Base-by-base conservation (phyloP, 2,113 vertebrate species). In the Chroicocephalus ridibundus region DNA sequence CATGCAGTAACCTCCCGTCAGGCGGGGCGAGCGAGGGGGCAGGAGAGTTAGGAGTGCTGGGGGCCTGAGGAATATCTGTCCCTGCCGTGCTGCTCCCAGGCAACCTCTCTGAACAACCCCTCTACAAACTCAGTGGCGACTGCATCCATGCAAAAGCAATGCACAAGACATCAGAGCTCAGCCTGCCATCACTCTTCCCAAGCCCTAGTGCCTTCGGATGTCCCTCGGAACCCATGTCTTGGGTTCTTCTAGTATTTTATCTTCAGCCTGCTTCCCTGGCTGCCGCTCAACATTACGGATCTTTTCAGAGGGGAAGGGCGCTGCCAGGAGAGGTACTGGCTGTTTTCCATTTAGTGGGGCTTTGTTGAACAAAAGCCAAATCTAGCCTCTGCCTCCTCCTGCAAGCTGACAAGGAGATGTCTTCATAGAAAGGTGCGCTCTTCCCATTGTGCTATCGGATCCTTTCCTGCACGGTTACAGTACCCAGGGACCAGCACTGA, bases 41-140 rank as follows among this genome's bases (percentile, higher is more conserved):
- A 47, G 60, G n/a, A 44, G 64, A 18, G 24, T 7, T 3, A 1
- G 38, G 52, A n/a, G 66, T 10, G 66, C 70, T 52, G 76, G 68
- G 58, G 44, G 65, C 24, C 86, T 26, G n/a, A 14, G n/a, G 68
- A 44, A 11, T 7, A 4, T 6, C 74, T 58, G 49, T 22, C 70
- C 38, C 80, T 78, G 76, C 24, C 12, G 47, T 15, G 38, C 38
- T 40, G 5, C 2, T 27, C 62, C 75, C 71, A 44, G 58, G 70
- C 1, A 29, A 76, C 11, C 51, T 22, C 84, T 29, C 64, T 17
- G 64, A 75, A 32, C 26, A 38, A 6, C 52, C 75, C 11, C 60
- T 51, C 42, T 21, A 10, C 15, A 8, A 47, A 5, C 11, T 6
- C 10, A 22, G 16, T 2, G 58, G 25, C 5, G 3, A 1, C 0